Conservation (phyloP, 2,797 vertebrate genomes). For the Stomatorhinus walkeri region DNA sequence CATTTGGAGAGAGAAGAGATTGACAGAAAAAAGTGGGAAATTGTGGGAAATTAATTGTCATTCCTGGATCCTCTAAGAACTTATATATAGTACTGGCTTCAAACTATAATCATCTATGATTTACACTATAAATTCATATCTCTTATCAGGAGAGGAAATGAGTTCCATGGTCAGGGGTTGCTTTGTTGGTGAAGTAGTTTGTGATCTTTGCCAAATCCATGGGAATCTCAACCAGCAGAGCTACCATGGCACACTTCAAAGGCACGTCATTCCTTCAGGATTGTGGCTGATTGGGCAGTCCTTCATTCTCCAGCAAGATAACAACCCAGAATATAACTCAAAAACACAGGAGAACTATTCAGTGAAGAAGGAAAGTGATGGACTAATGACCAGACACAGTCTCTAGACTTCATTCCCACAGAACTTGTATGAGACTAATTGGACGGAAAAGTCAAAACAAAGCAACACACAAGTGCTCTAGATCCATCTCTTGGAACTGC, state of each 20-base stretch:
- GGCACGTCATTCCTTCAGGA: not conserved
- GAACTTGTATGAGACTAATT: not conserved
- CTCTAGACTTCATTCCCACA: not conserved
- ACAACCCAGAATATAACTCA: not conserved
- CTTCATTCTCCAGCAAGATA: conserved; percentile 9
- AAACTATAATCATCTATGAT: not conserved
- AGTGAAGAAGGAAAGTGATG: not conserved
- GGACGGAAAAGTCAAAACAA: not conserved
- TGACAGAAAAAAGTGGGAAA: conserved; percentile 11
- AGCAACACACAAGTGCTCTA: not conserved
- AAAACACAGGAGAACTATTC: not conserved
- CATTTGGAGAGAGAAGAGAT: not conserved
- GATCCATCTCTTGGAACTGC: not conserved
- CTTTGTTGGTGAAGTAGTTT: not conserved
- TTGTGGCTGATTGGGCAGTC: conserved; percentile 2
- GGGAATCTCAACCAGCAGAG: not conserved
- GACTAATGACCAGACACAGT: not conserved
- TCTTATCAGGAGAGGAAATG: not conserved
- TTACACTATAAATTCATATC: not conserved
- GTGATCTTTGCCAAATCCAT: not conserved
- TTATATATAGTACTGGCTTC: not conserved
- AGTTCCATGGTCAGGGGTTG: not conserved
- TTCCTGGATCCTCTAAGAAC: not conserved
- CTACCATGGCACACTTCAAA: not conserved
- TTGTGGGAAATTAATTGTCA: not conserved